Evolutionary conservation across 2,797 vertebrate genomes (phyloP).

Genomic region (Sarcophilus harrisii): DNA sequence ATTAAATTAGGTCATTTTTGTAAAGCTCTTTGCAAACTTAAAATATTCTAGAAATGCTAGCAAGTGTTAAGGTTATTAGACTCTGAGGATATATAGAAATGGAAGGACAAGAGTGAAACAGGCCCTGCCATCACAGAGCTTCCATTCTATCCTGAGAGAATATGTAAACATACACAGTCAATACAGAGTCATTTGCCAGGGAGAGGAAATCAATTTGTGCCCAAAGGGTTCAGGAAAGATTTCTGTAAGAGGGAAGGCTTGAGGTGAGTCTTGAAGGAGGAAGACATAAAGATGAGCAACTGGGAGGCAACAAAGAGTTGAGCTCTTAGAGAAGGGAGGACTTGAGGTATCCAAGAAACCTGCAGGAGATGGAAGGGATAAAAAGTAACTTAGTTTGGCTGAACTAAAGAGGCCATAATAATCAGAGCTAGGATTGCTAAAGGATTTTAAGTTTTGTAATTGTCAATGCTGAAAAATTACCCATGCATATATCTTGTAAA

Average conservation of each 20-base stretch:
- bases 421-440: neutral
- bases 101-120: conserved; percentile 11
- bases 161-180: conserved; percentile 33
- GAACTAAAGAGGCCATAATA: neutral
- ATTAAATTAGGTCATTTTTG: neutral
- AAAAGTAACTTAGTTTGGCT: neutral
- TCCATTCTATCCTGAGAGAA: conserved; percentile 33
- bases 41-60: neutral
- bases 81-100: neutral
- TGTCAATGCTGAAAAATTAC: too few relatives aligned
- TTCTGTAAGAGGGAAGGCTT: too few relatives aligned
- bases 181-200: conserved; percentile 20
- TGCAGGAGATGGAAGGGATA: neutral
- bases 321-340: neutral
- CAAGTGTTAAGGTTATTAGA: neutral
- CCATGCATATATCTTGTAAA: too few relatives aligned
- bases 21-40: neutral
- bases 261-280: conserved; percentile 15
- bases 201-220: conserved; percentile 24
- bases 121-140: neutral
- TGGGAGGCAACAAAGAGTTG: conserved; percentile 7
- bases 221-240: neutral
- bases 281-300: conserved; percentile 25
- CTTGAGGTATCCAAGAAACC: neutral
- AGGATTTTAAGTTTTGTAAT: neutral